These are phyloP conservation scores for Augiades crinisus DNA, from an alignment of 2,888 invertebrate genomes.

Conservation along the genomic window DNA sequence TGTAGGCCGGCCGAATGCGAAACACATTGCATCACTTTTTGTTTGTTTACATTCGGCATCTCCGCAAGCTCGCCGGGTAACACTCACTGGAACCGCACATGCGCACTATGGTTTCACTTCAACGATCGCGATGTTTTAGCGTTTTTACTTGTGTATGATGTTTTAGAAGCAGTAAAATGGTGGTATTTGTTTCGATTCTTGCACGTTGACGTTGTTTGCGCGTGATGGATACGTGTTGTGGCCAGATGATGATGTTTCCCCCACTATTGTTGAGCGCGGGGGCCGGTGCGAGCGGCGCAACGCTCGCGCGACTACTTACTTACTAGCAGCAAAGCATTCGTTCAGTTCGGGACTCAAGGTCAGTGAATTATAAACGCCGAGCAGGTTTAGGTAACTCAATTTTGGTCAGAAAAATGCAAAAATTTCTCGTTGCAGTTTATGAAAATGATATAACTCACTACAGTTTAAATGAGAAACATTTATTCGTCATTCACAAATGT, in stretches of 20 bases:
- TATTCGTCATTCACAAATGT: too few relatives aligned
- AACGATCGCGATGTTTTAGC: slow-evolving; percentile 10
- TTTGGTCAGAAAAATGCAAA: background rate
- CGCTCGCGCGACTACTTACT: slow-evolving; percentile 4
- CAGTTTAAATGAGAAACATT: too few relatives aligned
- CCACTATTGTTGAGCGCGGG: background rate
- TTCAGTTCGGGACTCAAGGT: background rate
- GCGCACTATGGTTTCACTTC: slow-evolving; percentile 40
- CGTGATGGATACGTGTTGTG: background rate
- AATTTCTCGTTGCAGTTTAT: too few relatives aligned
- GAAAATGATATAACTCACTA: too few relatives aligned
- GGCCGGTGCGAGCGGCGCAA: background rate
- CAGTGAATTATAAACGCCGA: background rate
- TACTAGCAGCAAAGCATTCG: background rate
- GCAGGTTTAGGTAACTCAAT: background rate
- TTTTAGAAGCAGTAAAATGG: background rate
- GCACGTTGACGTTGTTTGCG: background rate
- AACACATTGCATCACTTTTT: slow-evolving; percentile 26
- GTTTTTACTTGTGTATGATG: background rate
- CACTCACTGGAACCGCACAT: slow-evolving; percentile 39
- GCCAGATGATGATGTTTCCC: background rate
- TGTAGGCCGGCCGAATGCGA: slow-evolving; percentile 37
- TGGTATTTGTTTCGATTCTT: background rate
- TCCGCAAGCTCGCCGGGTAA: slow-evolving; percentile 31
- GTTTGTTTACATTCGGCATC: background rate